A percentile compares a stretch with the other conserved stretches of the same genome.
Conservation (phyloP, 2,888 invertebrate species). For the Anthophora plumipes region DNA sequence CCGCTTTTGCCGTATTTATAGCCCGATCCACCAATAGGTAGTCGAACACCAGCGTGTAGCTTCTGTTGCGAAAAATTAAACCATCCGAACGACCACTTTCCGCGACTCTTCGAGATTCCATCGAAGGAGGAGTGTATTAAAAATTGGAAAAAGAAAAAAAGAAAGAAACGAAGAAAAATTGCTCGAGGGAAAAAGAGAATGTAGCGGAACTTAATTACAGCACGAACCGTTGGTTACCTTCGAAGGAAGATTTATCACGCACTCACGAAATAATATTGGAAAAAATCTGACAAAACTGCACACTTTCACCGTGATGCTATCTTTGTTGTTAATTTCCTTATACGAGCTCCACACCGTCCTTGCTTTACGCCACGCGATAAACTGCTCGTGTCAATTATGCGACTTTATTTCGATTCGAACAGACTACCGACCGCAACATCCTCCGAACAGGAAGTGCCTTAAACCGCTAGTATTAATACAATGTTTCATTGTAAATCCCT, state of each 20-base stretch:
- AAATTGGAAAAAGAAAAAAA: not conserved
- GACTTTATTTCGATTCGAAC: constrained; percentile 20
- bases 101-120: constrained; percentile 4
- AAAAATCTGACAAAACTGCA: constrained; percentile 43
- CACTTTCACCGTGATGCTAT: constrained; percentile 62
- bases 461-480: constrained; percentile 52
- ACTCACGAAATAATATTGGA: constrained; percentile 46
- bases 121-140: not conserved
- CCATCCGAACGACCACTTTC: not conserved
- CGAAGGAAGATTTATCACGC: constrained; percentile 48
- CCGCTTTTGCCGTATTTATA: constrained; percentile 71
- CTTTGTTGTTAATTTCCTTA: constrained; percentile 60
- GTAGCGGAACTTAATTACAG: constrained; percentile 58
- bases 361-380: constrained; percentile 46
- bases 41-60: constrained; percentile 3
- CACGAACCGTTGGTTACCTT: constrained; percentile 43
- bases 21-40: constrained; percentile 14
- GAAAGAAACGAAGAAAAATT: not conserved
- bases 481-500: too few relatives aligned
- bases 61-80: constrained; percentile 53
- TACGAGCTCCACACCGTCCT: constrained; percentile 53
- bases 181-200: not conserved
- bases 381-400: constrained; percentile 60
- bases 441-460: constrained; percentile 48
- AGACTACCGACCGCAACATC: constrained; percentile 53